Conservation (phyloP, 2,888 invertebrate species). For the Heliconius cydno region DNA sequence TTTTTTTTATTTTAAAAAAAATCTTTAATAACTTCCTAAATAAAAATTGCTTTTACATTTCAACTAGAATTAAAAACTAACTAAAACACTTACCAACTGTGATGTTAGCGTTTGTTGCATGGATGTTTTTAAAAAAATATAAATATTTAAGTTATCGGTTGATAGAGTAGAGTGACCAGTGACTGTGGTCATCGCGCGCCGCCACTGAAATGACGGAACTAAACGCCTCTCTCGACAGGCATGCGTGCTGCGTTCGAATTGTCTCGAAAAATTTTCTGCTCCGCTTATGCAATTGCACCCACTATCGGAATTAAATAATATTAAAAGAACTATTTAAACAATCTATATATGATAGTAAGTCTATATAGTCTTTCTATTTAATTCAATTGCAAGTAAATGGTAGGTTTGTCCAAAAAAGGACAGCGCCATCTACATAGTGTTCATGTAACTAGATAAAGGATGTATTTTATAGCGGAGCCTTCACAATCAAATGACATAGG, state of each 20-base stretch:
- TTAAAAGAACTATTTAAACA: background rate
- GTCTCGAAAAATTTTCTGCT: constrained; percentile 11
- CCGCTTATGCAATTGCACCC: background rate
- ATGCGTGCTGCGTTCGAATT: constrained; percentile 63
- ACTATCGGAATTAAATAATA: too few species aligned
- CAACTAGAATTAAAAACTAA: background rate
- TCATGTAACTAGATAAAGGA: background rate
- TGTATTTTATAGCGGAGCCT: background rate
- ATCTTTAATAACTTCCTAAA: background rate
- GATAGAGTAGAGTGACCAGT: constrained; percentile 42
- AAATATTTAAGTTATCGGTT: constrained; percentile 32
- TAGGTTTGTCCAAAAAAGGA: background rate
- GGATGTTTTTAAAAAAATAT: constrained; percentile 17
- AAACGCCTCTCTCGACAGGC: constrained; percentile 55
- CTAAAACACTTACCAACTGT: constrained; percentile 26
- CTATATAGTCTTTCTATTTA: background rate
- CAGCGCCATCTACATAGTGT: background rate
- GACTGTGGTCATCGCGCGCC: constrained; percentile 55
- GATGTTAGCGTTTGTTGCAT: constrained; percentile 16
- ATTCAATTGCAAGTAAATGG: background rate
- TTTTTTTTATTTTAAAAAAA: too few species aligned
- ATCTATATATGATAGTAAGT: background rate
- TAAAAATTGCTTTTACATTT: background rate
- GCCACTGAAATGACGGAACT: constrained; percentile 52
- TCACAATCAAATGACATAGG: background rate